phyloP scores from a whole-genome alignment of 2,888 invertebrate species.

The Druceiella hillmani region DNA sequence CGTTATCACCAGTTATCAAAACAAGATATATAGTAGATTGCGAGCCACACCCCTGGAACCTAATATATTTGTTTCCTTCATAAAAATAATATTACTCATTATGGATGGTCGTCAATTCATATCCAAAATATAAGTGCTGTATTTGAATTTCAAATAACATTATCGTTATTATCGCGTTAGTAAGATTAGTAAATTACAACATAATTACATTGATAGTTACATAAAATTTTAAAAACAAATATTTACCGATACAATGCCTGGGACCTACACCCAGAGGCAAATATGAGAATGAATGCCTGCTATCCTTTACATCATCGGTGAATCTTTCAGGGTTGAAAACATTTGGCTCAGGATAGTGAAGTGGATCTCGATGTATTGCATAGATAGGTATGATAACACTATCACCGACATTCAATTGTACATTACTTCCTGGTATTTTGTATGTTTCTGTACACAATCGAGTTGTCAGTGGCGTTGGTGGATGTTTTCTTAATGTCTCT shows the following conservation, averaged over 20 bases:
- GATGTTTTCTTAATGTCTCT: slow-evolving; percentile 42
- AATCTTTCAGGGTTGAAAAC: slow-evolving; percentile 43
- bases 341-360: slow-evolving; percentile 38
- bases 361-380: slow-evolving; percentile 40
- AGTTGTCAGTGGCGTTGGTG: slow-evolving; percentile 43
- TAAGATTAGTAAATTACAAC: slow-evolving; percentile 6
- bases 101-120: too few relatives aligned
- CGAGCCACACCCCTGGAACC: too few relatives aligned
- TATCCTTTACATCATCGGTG: slow-evolving; percentile 30
- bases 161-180: too few relatives aligned
- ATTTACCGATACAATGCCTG: slow-evolving; percentile 43
- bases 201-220: too few relatives aligned
- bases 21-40: too few relatives aligned
- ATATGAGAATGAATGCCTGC: slow-evolving; percentile 33
- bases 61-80: too few relatives aligned
- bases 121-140: too few relatives aligned
- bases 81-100: too few relatives aligned
- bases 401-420: slow-evolving; percentile 35
- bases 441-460: slow-evolving; percentile 40
- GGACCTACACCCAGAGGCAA: slow-evolving; percentile 46
- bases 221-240: not conserved
- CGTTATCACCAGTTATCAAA: too few relatives aligned
- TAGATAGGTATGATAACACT: slow-evolving; percentile 39
- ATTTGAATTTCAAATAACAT: too few relatives aligned
- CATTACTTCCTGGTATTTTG: slow-evolving; percentile 32